Conservation (phyloP, 1,140 invertebrate species). For the Neodiprion pinetum region DNA sequence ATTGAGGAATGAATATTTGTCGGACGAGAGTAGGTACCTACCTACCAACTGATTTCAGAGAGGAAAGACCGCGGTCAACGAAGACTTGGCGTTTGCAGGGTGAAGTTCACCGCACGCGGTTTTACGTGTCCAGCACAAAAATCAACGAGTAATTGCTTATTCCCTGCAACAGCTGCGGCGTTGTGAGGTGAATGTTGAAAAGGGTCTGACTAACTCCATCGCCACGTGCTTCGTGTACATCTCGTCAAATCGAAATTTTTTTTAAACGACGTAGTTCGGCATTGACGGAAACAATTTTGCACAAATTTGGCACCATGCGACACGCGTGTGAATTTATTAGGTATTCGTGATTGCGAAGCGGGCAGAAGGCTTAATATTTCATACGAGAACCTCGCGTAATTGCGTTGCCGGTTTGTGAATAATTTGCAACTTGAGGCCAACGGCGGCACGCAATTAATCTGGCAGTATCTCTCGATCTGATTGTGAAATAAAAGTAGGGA, state of each 20-base stretch:
- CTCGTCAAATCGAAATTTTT: background rate
- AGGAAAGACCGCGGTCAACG: too few species aligned
- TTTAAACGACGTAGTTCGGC: too few species aligned
- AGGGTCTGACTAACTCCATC: background rate
- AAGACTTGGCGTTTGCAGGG: too few species aligned
- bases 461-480: background rate
- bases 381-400: background rate
- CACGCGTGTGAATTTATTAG: too few species aligned
- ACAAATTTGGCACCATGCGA: too few species aligned
- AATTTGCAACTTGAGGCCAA: background rate
- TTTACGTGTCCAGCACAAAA: slow-evolving; percentile 3
- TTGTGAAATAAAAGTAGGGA: background rate
- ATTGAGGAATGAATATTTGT: background rate
- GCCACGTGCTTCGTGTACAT: background rate
- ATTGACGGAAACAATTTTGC: too few species aligned
- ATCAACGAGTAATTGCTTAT: background rate
- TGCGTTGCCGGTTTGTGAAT: background rate
- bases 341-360: too few species aligned
- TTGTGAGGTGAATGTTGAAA: background rate
- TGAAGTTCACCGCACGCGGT: too few species aligned
- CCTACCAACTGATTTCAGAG: too few species aligned
- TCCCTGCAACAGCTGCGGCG: background rate
- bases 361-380: background rate
- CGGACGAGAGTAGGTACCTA: background rate
- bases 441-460: background rate